These are phyloP conservation scores for Panurus biarmicus DNA, from an alignment of 2,113 vertebrate genomes.

Conservation along the genomic window DNA sequence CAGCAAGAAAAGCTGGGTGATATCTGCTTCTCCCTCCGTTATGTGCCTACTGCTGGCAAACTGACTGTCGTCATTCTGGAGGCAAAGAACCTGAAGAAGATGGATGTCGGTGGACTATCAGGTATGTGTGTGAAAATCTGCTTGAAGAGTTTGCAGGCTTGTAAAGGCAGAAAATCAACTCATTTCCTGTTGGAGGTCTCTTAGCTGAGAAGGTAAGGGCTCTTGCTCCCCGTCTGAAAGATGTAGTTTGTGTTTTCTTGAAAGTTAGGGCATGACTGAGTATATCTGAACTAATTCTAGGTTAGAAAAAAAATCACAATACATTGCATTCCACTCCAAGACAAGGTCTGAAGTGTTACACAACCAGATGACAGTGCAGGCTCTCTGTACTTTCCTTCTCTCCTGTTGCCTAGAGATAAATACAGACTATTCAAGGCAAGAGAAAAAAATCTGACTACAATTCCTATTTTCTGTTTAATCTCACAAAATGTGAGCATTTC, in stretches of 20 bases:
- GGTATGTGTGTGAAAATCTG: conserved; percentile 71
- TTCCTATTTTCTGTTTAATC: conserved; percentile 39
- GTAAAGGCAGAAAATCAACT: background rate
- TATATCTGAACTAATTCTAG: background rate
- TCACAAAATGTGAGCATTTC: conserved; percentile 27
- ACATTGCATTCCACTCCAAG: background rate
- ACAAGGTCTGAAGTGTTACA: conserved; percentile 9
- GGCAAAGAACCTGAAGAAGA: conserved; percentile 98
- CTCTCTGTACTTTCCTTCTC: background rate
- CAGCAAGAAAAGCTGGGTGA: conserved; percentile 99
- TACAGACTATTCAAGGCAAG: background rate
- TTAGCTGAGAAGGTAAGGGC: background rate
- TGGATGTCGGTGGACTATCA: conserved; percentile 97
- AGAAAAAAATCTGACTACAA: background rate
- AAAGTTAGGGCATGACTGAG: background rate
- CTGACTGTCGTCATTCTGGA: conserved; percentile 96
- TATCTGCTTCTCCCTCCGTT: conserved; percentile 98
- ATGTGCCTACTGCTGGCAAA: conserved; percentile 96
- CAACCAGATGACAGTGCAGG: background rate
- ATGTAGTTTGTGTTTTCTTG: background rate
- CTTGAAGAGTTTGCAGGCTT: background rate
- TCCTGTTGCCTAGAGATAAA: conserved; percentile 44
- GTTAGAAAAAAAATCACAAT: background rate
- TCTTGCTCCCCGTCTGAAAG: background rate
- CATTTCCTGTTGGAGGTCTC: background rate